A percentile compares a stretch with the other conserved stretches of the same genome.
phyloP scores from a whole-genome alignment of 2,888 invertebrate genomes.

The Dynastes maya region DNA sequence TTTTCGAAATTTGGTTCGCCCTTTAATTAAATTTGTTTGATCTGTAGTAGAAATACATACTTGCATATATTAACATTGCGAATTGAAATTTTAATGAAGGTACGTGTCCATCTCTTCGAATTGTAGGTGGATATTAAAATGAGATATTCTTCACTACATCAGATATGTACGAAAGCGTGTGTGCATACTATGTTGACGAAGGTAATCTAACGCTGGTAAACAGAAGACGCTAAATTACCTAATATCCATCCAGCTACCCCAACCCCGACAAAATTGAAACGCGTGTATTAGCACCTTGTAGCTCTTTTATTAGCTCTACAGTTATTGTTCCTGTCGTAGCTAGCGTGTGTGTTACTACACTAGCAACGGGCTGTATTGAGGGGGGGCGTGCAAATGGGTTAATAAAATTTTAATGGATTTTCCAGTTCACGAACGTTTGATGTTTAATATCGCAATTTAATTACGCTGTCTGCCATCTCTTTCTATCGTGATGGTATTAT shows the following conservation, averaged over 20 bases:
- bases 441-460: constrained; percentile 44
- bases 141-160: background rate
- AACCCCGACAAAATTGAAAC: background rate
- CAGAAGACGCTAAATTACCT: constrained; percentile 11
- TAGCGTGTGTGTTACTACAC: background rate
- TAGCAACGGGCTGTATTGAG: background rate
- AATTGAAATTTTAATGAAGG: background rate
- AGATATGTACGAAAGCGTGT: background rate
- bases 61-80: background rate
- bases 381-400: constrained; percentile 18
- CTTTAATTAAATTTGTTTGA: no score
- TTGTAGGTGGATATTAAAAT: background rate
- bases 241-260: background rate
- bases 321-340: background rate
- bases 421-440: constrained; percentile 39
- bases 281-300: background rate
- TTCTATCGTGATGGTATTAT: background rate
- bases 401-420: constrained; percentile 43
- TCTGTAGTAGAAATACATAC: no score
- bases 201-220: background rate
- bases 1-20: no score
- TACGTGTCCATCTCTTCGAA: background rate
- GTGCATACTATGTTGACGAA: background rate
- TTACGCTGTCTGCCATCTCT: constrained; percentile 11
- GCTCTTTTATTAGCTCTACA: background rate